phyloP scores from a whole-genome alignment of 2,797 vertebrate genomes.

The Epinephelus awoara region DNA sequence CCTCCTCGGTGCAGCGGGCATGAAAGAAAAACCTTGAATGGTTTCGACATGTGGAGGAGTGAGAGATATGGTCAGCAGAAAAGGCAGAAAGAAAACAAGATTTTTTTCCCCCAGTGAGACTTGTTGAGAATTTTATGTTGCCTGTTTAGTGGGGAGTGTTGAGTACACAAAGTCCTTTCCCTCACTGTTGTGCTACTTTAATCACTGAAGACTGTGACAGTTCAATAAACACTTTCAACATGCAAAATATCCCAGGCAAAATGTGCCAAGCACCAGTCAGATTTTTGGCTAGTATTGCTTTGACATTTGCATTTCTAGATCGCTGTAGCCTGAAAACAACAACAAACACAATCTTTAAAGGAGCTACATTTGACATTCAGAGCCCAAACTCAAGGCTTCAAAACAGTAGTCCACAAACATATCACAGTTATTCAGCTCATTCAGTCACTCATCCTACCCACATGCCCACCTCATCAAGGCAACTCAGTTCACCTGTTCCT shows the following conservation, averaged over 20 bases:
- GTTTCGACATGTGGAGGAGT: slow-evolving; percentile 61
- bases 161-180: slow-evolving; percentile 18
- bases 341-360: too few relatives aligned
- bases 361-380: too few relatives aligned
- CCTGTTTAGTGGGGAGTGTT: slow-evolving; percentile 23
- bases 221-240: neutral
- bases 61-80: slow-evolving; percentile 50
- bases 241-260: neutral
- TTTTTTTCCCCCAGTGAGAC: slow-evolving; percentile 52
- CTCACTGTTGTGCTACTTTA: neutral
- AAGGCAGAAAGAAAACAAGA: slow-evolving; percentile 57
- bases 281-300: neutral
- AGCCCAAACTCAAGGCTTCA: too few relatives aligned
- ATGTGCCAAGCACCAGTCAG: neutral
- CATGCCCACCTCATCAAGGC: too few relatives aligned
- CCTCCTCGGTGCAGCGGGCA: slow-evolving; percentile 52
- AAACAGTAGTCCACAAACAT: too few relatives aligned
- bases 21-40: slow-evolving; percentile 69
- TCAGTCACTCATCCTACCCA: too few relatives aligned
- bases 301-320: neutral
- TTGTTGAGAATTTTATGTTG: slow-evolving; percentile 26
- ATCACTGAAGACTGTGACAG: neutral
- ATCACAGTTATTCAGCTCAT: too few relatives aligned
- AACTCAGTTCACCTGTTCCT: too few relatives aligned
- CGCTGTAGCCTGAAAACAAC: neutral